phyloP scores from a whole-genome alignment of 2,797 vertebrate genomes.

The Myiotriccus ornatus region DNA sequence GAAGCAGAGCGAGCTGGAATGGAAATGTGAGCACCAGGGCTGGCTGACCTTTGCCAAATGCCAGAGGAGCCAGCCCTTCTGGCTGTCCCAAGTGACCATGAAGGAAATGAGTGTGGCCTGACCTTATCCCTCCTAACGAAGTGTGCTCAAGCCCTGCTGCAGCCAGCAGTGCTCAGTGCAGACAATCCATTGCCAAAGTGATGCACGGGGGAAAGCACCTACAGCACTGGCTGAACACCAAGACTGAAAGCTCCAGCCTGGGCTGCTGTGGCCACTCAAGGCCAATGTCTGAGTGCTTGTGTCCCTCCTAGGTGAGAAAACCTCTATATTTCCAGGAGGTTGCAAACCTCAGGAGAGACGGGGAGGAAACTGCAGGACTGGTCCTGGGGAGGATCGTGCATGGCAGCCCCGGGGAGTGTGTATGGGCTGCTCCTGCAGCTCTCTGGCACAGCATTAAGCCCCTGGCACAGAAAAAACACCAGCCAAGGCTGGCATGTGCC shows the following conservation, averaged over 20 bases:
- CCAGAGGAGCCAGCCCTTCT: neutral
- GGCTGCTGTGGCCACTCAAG: neutral
- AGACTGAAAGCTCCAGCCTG: neutral
- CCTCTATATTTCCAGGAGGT: neutral
- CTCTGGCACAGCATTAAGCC: neutral
- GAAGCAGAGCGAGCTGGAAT: neutral
- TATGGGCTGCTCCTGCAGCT: neutral
- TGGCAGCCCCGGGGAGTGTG: fast-evolving
- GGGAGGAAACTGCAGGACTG: neutral
- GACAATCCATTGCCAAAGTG: neutral
- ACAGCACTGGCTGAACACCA: fast-evolving
- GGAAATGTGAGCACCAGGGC: neutral
- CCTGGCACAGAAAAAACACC: neutral
- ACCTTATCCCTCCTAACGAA: neutral
- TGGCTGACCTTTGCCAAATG: constrained; percentile 20
- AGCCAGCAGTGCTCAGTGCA: neutral
- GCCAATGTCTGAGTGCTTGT: fast-evolving
- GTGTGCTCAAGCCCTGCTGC: fast-evolving
- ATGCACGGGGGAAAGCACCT: neutral
- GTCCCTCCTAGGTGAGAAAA: neutral
- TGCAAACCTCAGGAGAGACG: neutral
- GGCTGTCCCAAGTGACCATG: neutral
- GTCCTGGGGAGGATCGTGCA: fast-evolving
- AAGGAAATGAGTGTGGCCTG: neutral
- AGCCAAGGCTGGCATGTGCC: neutral